Base-by-base conservation (phyloP, 2,113 vertebrate species). In the Actenoides hombroni region DNA sequence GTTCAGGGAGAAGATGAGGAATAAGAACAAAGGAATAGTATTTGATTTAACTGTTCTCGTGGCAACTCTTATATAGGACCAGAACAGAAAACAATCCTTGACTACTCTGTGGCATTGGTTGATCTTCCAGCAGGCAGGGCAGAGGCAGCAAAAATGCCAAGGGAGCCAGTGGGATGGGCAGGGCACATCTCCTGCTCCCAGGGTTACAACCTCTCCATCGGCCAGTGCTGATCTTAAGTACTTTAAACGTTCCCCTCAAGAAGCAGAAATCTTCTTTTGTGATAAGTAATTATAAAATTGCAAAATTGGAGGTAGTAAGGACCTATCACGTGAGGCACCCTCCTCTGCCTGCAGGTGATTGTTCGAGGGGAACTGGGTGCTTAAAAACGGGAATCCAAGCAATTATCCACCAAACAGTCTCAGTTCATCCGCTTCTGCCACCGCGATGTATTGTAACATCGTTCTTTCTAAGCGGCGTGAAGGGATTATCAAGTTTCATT, bases 141-240 rank as follows among this genome's bases (percentile, higher is more conserved):
- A 46, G 42, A 67, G 67, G 54, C 90, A 86, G 81, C 21, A 39
- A 25, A 25, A 23, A 48, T 14, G 46, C n/a, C 23, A 4, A 26
- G 23, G 44, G 39, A 51, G 20, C 10, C 2, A 1, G 3, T 61
- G 65, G 31, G 35, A 42, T 2, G 0, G 25, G 51, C 10, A 8
- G 53, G 46, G 33, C 11, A 25, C 11, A 5, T 5, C 26, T 35
- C 24, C 56, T 49, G 61, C 77, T 46, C 3, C 0, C 7, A 35
- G 28, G 73, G 53, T 60, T 53, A 5, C 46, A 42, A 0, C 80
- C 39, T n/a, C 0, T 5, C 21, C 18, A 39, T 77, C 71, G 13
- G 39, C 61, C 64, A 23, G 5, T 18, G 76, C 68, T 31, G 42
- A 3, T 39, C 17, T 15, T 13, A n/a, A 51, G 20, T 28, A 28